A percentile compares a stretch with the other conserved stretches of the same genome.
phyloP scores from a whole-genome alignment of 2,888 invertebrate species.

The Agrilus mali region DNA sequence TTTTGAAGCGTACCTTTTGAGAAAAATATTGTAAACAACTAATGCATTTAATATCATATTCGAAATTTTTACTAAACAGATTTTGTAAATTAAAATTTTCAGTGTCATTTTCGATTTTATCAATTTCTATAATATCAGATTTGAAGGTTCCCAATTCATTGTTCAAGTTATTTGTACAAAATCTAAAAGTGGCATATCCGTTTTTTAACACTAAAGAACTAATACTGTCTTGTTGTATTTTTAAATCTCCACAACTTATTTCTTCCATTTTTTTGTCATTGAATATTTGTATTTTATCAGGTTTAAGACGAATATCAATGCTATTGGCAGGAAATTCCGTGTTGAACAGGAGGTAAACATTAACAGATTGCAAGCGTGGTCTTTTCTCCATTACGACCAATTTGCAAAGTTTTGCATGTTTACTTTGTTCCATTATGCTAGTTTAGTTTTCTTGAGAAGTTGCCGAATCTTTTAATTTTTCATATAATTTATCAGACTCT shows the following conservation, averaged over 20 bases:
- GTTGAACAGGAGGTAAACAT: slow-evolving; percentile 42
- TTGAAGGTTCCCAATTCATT: slow-evolving; percentile 23
- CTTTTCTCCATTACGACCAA: slow-evolving; percentile 46
- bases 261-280: slow-evolving; percentile 13
- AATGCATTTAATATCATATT: slow-evolving; percentile 36
- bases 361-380: slow-evolving; percentile 46
- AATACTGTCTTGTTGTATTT: slow-evolving; percentile 23
- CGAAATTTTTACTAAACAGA: slow-evolving; percentile 33
- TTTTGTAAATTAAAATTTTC: slow-evolving; percentile 8
- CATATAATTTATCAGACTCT: slow-evolving; percentile 62
- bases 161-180: slow-evolving; percentile 20
- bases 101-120: slow-evolving; percentile 1
- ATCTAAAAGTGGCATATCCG: slow-evolving; percentile 27
- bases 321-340: slow-evolving; percentile 7
- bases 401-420: slow-evolving; percentile 23
- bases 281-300: slow-evolving; percentile 17
- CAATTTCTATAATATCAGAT: slow-evolving; percentile 21
- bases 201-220: slow-evolving; percentile 22
- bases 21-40: slow-evolving; percentile 24
- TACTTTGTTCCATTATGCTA: slow-evolving; percentile 9
- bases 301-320: slow-evolving; percentile 17
- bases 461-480: slow-evolving; percentile 48
- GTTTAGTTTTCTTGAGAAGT: slow-evolving; percentile 20
- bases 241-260: slow-evolving; percentile 16
- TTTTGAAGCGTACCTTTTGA: slow-evolving; percentile 35